Evolutionary conservation across 2,888 invertebrate genomes (phyloP), one percentile per base, ranked within the genome.

Genomic region (Amblyteles armatorius): DNA sequence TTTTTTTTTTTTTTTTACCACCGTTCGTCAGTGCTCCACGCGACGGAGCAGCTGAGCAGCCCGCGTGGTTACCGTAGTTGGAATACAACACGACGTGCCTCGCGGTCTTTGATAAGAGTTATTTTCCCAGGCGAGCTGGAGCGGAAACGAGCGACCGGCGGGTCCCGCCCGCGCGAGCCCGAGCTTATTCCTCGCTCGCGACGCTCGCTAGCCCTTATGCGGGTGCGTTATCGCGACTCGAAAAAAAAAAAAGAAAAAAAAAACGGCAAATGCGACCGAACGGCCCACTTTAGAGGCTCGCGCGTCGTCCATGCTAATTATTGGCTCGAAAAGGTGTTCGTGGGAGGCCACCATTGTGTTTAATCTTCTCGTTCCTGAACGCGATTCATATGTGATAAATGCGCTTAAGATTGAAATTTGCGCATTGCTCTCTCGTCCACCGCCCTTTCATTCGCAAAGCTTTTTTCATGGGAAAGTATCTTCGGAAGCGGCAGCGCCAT

Each of bases 11-110:
- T 26, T 44, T 19, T 11, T 44, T 33, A 22, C 11, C 19, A 50
- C 29, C 69, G 55, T 44, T 40, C 48, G 71, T 78, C 77, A 52
- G 63, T 33, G 52, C 68, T 77, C 77, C 19, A 57, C 72, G 73
- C 44, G 29, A n/a, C n/a, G 29, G 3, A 79, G 85, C 91, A 91
- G 91, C 91, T 91, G 91, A 91, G 80, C 88, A 91, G 88, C 89
- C 88, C 84, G 85, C 86, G 76, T 85, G 69, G 63, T 55, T 57
- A 44, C 26, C 73, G 22, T 50, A 16, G 29, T 57, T 68, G 40
- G 67, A 40, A 69, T n/a, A 68, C 80, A 84, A 73, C 86, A 74
- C 68, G 67, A 57, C 82, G 81, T 78, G 81, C 74, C 63, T 55
- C 81, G 57, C 50, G 63, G 60, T 67, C 44, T 81, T 52, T 89